phyloP scores from a whole-genome alignment of 2,113 vertebrate species.

The Rhinoptilus africanus region DNA sequence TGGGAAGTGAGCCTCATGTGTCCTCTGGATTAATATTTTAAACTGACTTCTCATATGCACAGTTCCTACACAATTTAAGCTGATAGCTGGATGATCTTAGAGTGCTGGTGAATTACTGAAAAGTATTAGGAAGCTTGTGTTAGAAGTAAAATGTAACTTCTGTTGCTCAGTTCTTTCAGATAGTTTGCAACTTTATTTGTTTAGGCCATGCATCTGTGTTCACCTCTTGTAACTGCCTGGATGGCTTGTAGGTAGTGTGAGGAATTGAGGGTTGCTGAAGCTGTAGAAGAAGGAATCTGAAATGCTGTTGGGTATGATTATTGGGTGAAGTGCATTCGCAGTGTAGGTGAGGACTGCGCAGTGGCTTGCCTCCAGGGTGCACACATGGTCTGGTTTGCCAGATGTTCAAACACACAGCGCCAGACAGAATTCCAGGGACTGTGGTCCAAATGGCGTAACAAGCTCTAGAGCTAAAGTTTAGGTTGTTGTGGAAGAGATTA shows the following conservation, averaged over 20 bases:
- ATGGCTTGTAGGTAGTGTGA: neutral
- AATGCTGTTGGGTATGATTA: neutral
- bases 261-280: neutral
- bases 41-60: neutral
- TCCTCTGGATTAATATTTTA: neutral
- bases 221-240: neutral
- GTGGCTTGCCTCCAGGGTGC: neutral
- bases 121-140: neutral
- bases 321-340: neutral
- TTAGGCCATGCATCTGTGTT: accelerated
- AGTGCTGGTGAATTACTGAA: neutral
- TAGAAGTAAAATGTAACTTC: neutral
- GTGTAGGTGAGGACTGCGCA: neutral
- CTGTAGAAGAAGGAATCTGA: neutral
- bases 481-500: neutral
- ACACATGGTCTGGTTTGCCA: neutral
- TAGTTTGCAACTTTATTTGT: neutral
- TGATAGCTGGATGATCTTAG: neutral
- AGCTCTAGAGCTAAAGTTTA: neutral
- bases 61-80: neutral
- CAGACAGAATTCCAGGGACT: neutral
- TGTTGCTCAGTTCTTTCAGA: neutral
- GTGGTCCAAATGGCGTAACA: neutral
- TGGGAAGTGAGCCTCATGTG: neutral
- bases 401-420: neutral